Evolutionary conservation across 2,113 vertebrate species (phyloP).

Genomic region (Prionailurus viverrinus): DNA sequence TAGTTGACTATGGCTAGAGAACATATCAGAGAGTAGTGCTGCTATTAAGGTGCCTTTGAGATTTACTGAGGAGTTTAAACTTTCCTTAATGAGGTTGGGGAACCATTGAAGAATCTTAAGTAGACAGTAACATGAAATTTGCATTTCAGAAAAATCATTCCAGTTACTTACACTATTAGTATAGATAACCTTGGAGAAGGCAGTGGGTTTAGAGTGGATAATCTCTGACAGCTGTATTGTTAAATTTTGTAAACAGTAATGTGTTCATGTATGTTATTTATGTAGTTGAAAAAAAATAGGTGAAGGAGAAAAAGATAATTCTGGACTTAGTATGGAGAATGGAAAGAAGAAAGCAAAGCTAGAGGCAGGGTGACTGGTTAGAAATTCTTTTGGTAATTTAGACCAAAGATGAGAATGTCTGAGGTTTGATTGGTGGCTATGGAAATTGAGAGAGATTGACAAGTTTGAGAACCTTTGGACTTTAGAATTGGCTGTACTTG

Average conservation of each 20-base stretch:
- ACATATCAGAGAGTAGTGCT: neutral
- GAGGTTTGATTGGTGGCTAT: neutral
- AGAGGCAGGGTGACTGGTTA: neutral
- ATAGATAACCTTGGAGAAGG: neutral
- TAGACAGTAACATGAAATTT: conserved; percentile 6
- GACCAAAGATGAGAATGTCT: neutral
- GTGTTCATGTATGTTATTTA: neutral
- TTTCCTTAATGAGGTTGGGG: neutral
- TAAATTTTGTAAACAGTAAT: conserved; percentile 35
- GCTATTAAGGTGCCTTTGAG: neutral
- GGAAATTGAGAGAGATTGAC: neutral
- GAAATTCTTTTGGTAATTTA: conserved; percentile 33
- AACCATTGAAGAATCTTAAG: neutral
- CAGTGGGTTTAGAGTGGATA: neutral
- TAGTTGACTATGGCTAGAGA: neutral
- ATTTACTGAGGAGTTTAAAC: neutral
- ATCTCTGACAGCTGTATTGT: neutral
- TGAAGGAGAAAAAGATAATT: neutral
- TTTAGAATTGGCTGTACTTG: neutral
- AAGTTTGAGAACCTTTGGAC: neutral
- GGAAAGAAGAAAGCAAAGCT: conserved; percentile 1
- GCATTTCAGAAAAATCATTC: conserved; percentile 5
- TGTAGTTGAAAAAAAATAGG: neutral
- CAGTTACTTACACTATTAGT: neutral
- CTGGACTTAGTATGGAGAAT: neutral